Percentiles rank a stretch among this genome's conserved stretches.
These are phyloP conservation scores for Nephrotoma flavescens DNA, from an alignment of 2,888 invertebrate species.

Conservation along the genomic window DNA sequence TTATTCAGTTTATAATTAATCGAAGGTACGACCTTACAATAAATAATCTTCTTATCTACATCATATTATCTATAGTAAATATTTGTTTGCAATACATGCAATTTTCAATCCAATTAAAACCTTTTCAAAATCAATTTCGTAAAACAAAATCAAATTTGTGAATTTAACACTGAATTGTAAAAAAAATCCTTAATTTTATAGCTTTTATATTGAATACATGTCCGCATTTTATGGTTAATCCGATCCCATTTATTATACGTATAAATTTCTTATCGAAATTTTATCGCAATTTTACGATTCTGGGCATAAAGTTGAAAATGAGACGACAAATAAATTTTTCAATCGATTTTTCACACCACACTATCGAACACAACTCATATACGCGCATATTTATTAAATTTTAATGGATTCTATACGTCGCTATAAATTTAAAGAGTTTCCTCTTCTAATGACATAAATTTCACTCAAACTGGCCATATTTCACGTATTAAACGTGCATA, in stretches of 20 bases:
- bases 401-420: not conserved
- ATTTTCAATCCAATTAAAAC: not conserved
- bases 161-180: not conserved
- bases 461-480: not conserved
- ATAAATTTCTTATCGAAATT: not conserved
- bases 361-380: not conserved
- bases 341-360: not conserved
- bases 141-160: not conserved
- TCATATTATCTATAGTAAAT: not conserved
- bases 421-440: not conserved
- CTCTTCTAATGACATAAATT: not conserved
- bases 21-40: not conserved
- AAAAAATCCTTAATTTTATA: not conserved
- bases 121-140: not conserved
- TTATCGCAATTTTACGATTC: not conserved
- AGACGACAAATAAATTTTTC: not conserved
- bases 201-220: not conserved
- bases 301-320: not conserved
- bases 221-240: not conserved
- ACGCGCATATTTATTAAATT: not conserved
- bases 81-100: not conserved
- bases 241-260: not conserved
- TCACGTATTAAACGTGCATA: not conserved
- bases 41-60: not conserved
- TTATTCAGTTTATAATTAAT: not conserved